These are phyloP conservation scores for Sinocyclocheilus grahami DNA, from an alignment of 2,113 vertebrate species.

Conservation along the genomic window DNA sequence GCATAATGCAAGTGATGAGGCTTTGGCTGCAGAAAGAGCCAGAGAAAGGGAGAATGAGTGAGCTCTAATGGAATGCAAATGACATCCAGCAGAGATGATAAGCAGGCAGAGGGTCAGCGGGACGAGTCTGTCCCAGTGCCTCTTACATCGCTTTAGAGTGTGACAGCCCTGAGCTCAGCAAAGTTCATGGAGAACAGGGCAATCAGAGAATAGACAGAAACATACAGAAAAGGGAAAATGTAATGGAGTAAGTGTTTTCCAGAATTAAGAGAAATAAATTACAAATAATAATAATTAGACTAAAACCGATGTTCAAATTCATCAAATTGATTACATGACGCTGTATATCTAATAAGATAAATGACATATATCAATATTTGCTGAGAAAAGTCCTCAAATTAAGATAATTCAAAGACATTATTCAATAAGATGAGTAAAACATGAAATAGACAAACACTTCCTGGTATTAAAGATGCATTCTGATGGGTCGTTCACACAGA, in stretches of 20 bases:
- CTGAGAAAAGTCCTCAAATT: background rate
- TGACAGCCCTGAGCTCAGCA: conserved; percentile 45
- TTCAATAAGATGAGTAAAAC: background rate
- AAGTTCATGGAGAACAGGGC: conserved; percentile 32
- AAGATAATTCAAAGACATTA: background rate
- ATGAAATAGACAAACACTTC: background rate
- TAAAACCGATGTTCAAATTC: too few species aligned
- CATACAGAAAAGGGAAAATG: conserved; percentile 30
- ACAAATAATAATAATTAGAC: too few species aligned
- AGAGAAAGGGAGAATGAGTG: conserved; percentile 24
- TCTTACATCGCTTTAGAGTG: conserved; percentile 29
- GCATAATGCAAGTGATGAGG: conserved; percentile 51
- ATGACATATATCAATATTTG: background rate
- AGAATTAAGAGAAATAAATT: background rate
- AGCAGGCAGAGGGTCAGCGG: conserved; percentile 43
- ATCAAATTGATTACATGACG: too few species aligned
- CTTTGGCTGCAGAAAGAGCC: conserved; percentile 44
- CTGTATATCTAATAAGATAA: background rate
- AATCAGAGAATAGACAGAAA: conserved; percentile 12
- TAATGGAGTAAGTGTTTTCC: background rate
- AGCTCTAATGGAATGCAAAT: conserved; percentile 62
- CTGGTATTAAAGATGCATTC: background rate
- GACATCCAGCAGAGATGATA: conserved; percentile 56
- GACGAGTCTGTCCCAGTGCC: conserved; percentile 20
- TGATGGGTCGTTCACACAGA: background rate